phyloP scores from a whole-genome alignment of 2,888 invertebrate species.

The Cerastis rubricosa region DNA sequence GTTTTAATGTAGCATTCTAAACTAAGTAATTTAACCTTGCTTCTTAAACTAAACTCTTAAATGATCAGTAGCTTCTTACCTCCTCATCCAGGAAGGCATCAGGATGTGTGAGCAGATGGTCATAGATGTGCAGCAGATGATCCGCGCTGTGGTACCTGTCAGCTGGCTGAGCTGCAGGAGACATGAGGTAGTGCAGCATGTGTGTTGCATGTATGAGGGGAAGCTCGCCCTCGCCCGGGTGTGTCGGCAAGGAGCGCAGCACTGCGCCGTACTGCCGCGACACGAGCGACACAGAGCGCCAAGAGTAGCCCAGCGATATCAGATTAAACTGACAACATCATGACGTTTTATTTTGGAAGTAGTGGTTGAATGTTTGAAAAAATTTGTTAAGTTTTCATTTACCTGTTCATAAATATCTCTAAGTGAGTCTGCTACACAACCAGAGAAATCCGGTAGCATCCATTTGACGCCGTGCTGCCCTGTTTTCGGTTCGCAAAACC shows the following conservation, averaged over 20 bases:
- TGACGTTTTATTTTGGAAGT: not conserved
- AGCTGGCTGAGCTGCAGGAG: constrained; percentile 78
- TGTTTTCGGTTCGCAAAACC: constrained; percentile 87
- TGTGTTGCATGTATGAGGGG: constrained; percentile 91
- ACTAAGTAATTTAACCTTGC: not conserved
- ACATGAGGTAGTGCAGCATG: constrained; percentile 90
- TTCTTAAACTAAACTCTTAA: not conserved
- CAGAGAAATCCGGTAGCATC: constrained; percentile 94
- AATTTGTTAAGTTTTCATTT: constrained; percentile 21
- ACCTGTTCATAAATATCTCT: constrained; percentile 92
- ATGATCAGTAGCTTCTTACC: constrained; percentile 75
- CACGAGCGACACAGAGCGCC: constrained; percentile 90
- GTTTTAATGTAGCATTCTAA: not conserved
- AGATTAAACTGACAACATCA: constrained; percentile 79
- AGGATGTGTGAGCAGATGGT: constrained; percentile 84
- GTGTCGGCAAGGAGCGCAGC: constrained; percentile 86
- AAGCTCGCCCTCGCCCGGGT: constrained; percentile 93
- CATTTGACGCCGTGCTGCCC: constrained; percentile 92
- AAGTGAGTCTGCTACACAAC: constrained; percentile 92
- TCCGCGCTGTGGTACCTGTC: constrained; percentile 91
- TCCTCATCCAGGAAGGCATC: constrained; percentile 93
- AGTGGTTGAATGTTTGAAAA: not conserved
- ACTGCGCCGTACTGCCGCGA: constrained; percentile 90
- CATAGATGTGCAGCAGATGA: constrained; percentile 91
- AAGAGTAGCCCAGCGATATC: constrained; percentile 92